Evolutionary conservation across 2,888 invertebrate species (phyloP).

Genomic region (Laothoe populi): DNA sequence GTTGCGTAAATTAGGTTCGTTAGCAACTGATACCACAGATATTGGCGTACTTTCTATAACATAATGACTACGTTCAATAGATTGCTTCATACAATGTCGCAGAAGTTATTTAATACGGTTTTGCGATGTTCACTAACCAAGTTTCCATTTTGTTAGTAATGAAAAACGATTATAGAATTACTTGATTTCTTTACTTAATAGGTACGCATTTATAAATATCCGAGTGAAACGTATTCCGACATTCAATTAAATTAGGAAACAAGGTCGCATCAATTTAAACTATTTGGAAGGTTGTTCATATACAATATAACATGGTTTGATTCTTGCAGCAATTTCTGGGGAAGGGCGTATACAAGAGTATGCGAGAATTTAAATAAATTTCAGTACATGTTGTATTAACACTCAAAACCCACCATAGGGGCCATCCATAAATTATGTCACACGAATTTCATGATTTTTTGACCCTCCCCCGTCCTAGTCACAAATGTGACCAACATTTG

Average conservation of each 20-base stretch:
- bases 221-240: background rate
- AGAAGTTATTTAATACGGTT: background rate
- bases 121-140: background rate
- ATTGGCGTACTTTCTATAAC: constrained; percentile 13
- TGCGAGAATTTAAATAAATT: background rate
- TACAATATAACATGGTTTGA: background rate
- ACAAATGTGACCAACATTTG: too few relatives aligned
- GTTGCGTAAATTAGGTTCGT: constrained; percentile 21
- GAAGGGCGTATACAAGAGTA: background rate
- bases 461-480: too few relatives aligned
- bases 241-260: constrained; percentile 7
- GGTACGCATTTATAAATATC: background rate
- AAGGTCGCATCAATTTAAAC: constrained; percentile 6
- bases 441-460: too few relatives aligned
- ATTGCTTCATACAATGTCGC: constrained; percentile 2
- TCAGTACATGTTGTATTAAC: background rate
- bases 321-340: background rate
- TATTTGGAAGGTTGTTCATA: background rate
- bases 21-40: too few relatives aligned
- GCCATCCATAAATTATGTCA: too few relatives aligned
- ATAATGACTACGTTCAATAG: background rate
- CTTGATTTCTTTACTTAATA: background rate
- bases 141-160: background rate
- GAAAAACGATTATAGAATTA: background rate
- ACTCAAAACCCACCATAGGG: background rate